Evolutionary conservation across 2,113 vertebrate species (phyloP).

Genomic region (Balaeniceps rex): DNA sequence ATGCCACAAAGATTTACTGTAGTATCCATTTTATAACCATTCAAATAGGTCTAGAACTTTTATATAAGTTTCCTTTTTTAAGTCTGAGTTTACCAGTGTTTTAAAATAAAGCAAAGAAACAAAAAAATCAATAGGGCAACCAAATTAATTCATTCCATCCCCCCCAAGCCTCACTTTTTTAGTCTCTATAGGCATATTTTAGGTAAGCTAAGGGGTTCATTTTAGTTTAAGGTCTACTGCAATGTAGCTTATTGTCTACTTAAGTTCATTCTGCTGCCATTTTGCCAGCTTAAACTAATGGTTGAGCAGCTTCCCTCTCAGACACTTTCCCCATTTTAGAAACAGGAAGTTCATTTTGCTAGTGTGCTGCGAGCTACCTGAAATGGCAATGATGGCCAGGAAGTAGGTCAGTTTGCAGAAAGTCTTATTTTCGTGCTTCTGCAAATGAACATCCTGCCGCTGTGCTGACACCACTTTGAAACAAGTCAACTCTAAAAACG

Average conservation of each 20-base stretch:
- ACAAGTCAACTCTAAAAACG: not conserved
- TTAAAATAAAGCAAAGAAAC: not conserved
- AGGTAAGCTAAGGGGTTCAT: not conserved
- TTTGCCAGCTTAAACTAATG: not conserved
- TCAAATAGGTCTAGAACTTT: not conserved
- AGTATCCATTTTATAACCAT: not conserved
- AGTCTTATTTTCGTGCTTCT: not conserved
- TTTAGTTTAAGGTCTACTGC: not conserved
- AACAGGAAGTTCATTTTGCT: conserved; percentile 61
- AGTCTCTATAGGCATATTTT: not conserved
- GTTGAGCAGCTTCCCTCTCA: not conserved
- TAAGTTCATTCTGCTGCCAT: not conserved
- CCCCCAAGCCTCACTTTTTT: not conserved
- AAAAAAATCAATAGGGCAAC: not conserved
- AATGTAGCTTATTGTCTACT: not conserved
- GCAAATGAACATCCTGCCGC: conserved; percentile 32
- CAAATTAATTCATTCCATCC: not conserved
- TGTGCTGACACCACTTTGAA: not conserved
- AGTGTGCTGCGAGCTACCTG: conserved; percentile 35
- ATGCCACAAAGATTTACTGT: not conserved
- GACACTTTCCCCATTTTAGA: not conserved
- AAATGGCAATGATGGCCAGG: conserved; percentile 63
- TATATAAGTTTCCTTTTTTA: not conserved
- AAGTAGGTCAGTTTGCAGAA: conserved; percentile 31
- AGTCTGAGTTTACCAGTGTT: not conserved